Conservation (phyloP, 2,797 vertebrate species). For the Ctenopoma multispine region DNA sequence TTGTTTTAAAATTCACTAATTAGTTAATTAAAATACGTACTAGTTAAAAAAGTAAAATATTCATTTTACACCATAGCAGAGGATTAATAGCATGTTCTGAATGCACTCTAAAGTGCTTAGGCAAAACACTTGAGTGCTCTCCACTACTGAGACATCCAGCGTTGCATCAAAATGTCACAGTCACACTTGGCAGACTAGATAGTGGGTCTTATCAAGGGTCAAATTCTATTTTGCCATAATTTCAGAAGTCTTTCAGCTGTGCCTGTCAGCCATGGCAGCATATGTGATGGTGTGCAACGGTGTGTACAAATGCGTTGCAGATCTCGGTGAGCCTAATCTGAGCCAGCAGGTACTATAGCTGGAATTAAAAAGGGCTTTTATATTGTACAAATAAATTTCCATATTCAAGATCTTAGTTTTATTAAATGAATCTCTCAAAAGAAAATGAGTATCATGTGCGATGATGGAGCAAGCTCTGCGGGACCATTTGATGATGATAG, state of each 20-base stretch:
- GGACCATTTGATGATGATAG: conserved; percentile 31
- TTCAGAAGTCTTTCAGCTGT: conserved; percentile 61
- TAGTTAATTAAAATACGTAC: not conserved
- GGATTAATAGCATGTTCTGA: conserved; percentile 12
- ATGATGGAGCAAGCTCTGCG: conserved; percentile 35
- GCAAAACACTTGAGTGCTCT: conserved; percentile 53
- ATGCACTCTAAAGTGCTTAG: conserved; percentile 36
- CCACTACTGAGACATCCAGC: conserved; percentile 42
- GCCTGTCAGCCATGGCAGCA: conserved; percentile 38
- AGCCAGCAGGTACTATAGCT: conserved; percentile 57
- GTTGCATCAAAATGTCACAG: conserved; percentile 74
- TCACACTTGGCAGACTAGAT: conserved; percentile 68
- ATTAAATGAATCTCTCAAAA: conserved; percentile 28
- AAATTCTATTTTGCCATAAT: conserved; percentile 64
- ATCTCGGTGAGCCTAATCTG: conserved; percentile 47
- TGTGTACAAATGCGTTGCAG: conserved; percentile 48
- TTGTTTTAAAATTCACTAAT: not conserved
- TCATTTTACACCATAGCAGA: not conserved
- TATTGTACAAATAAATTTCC: conserved; percentile 33
- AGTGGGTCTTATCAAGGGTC: conserved; percentile 63
- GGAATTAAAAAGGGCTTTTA: conserved; percentile 40
- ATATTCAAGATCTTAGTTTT: conserved; percentile 42
- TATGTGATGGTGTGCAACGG: conserved; percentile 34
- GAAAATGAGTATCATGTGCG: conserved; percentile 34
- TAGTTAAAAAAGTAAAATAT: not conserved